Evolutionary conservation across 2,113 vertebrate species (phyloP).

Genomic region (Elaphurus davidianus): DNA sequence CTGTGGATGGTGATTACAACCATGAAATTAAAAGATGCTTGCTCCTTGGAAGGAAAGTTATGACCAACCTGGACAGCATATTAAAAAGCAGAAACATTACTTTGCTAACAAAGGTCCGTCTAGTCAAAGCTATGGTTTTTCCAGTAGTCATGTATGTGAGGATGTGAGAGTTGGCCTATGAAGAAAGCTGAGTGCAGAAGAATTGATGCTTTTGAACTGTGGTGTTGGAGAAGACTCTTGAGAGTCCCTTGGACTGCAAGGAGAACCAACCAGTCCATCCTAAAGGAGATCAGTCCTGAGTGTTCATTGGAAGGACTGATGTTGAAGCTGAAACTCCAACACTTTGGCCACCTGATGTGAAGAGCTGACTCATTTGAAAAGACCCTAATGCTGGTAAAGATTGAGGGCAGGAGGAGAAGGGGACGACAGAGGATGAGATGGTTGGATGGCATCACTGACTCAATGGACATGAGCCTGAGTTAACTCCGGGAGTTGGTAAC

Average conservation of each 20-base stretch:
- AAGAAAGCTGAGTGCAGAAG: not conserved
- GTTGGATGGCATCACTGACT: not conserved
- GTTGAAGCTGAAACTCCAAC: not conserved
- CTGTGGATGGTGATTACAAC: not conserved
- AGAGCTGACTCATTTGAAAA: not conserved
- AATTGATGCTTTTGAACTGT: not conserved
- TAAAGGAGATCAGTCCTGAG: not conserved
- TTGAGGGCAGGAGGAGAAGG: not conserved
- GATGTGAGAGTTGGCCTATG: not conserved
- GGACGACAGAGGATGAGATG: not conserved
- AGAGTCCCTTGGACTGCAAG: not conserved
- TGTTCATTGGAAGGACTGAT: not conserved
- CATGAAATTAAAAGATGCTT: not conserved
- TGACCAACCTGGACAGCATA: not conserved
- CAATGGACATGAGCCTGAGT: not conserved
- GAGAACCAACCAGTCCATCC: not conserved
- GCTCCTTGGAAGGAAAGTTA: not conserved
- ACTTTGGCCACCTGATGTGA: rapidly evolving
- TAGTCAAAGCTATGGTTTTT: not conserved
- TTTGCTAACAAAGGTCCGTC: rapidly evolving
- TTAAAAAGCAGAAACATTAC: not conserved
- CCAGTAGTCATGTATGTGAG: not conserved
- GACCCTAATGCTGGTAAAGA: not conserved
- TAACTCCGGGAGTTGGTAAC: not conserved
- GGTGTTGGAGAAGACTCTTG: not conserved